Evolutionary conservation across 2,113 vertebrate genomes (phyloP).

Genomic region (Ictalurus punctatus): DNA sequence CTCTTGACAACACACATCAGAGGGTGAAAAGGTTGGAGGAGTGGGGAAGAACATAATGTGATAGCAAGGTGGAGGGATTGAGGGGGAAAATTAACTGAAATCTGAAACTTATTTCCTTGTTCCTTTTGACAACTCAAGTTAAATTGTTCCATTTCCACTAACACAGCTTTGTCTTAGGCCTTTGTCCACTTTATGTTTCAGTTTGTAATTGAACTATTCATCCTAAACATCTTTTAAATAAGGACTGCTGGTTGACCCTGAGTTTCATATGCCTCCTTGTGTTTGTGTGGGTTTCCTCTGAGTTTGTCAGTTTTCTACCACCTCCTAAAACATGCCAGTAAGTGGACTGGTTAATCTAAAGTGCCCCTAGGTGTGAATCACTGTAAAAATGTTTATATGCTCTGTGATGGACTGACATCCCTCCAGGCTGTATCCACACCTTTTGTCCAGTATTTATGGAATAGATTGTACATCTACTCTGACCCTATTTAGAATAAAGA

Average conservation of each 20-base stretch:
- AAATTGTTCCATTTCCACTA: slow-evolving; percentile 2
- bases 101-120: slow-evolving; percentile 38
- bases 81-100: slow-evolving; percentile 1
- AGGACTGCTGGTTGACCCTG: neutral
- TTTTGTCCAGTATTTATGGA: neutral
- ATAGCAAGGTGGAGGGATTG: slow-evolving; percentile 25
- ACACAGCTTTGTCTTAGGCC: neutral
- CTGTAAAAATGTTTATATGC: neutral
- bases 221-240: neutral
- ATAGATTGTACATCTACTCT: neutral
- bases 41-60: slow-evolving; percentile 9
- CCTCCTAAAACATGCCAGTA: neutral
- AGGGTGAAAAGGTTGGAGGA: slow-evolving; percentile 17
- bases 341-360: neutral
- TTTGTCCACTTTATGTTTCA: neutral
- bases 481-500: neutral
- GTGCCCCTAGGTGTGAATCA: neutral
- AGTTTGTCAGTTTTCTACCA: neutral
- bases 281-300: neutral
- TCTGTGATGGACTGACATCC: neutral
- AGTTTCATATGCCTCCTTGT: neutral
- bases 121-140: slow-evolving; percentile 21
- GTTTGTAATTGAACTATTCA: neutral
- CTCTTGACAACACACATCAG: slow-evolving; percentile 40
- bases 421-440: neutral